phyloP scores from a whole-genome alignment of 2,888 invertebrate species.

The Diloba caeruleocephala region DNA sequence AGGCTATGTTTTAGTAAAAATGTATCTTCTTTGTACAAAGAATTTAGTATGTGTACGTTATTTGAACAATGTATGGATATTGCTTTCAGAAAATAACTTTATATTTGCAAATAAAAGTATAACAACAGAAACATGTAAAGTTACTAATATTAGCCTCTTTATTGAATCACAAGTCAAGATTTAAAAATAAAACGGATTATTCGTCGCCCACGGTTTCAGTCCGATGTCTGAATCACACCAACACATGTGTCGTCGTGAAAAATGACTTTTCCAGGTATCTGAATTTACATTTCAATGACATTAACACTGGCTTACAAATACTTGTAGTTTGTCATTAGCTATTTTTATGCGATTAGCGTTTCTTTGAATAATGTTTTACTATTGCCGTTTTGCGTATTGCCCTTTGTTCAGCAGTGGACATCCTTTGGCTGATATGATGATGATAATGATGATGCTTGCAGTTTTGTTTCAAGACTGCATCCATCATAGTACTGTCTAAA shows the following conservation, averaged over 20 bases:
- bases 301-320: conserved; percentile 34
- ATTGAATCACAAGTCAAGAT: conserved; percentile 74
- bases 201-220: conserved; percentile 73
- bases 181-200: conserved; percentile 77
- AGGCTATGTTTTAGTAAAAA: too few species aligned
- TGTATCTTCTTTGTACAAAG: too few species aligned
- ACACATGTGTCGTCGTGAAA: conserved; percentile 62
- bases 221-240: conserved; percentile 68
- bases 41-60: conserved; percentile 23
- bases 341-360: conserved; percentile 47
- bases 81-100: conserved; percentile 34
- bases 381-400: too few species aligned
- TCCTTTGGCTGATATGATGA: too few species aligned
- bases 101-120: conserved; percentile 28
- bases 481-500: too few species aligned
- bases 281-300: conserved; percentile 57
- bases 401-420: too few species aligned
- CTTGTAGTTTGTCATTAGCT: conserved; percentile 28
- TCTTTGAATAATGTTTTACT: conserved; percentile 22
- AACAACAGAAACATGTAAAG: conserved; percentile 40
- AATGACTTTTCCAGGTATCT: conserved; percentile 69
- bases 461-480: conserved; percentile 5
- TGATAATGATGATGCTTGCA: too few species aligned
- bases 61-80: conserved; percentile 25
- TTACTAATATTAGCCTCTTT: conserved; percentile 70